Percentiles rank a stretch among this genome's conserved stretches.
Evolutionary conservation across 2,113 vertebrate species (phyloP).

Genomic region (Lycaon pictus): DNA sequence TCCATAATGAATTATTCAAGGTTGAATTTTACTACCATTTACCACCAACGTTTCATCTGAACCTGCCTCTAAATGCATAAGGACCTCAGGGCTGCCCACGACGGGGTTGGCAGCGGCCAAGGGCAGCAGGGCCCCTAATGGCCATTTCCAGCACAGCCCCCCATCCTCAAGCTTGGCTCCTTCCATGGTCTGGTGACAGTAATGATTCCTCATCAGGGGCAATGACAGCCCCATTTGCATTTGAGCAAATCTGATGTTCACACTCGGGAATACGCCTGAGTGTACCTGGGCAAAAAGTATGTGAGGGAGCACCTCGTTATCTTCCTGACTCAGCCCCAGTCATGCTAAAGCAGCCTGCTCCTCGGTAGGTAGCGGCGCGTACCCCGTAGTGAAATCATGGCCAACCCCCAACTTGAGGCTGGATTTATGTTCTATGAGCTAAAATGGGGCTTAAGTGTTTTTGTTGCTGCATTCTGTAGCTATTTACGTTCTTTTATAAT

Average conservation of each 20-base stretch:
- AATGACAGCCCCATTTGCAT: slow-evolving; percentile 72
- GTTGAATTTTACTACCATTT: not conserved
- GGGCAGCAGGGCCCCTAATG: not conserved
- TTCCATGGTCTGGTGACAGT: not conserved
- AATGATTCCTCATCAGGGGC: slow-evolving; percentile 80
- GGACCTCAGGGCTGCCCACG: not conserved
- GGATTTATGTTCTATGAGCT: slow-evolving; percentile 44
- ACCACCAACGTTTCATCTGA: not conserved
- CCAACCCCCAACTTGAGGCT: not conserved
- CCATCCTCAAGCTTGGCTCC: not conserved
- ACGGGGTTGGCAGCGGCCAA: not conserved
- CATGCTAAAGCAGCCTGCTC: not conserved
- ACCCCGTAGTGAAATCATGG: not conserved
- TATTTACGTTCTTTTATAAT: slow-evolving; percentile 53
- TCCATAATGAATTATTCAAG: slow-evolving; percentile 51
- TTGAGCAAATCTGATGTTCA: slow-evolving; percentile 66
- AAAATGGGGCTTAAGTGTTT: slow-evolving; percentile 40
- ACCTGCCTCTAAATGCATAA: not conserved
- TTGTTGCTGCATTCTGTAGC: slow-evolving; percentile 26
- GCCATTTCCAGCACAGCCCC: not conserved
- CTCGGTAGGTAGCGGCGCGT: not conserved
- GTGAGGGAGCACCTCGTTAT: not conserved
- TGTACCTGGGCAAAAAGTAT: slow-evolving; percentile 31
- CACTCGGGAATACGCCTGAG: slow-evolving; percentile 70
- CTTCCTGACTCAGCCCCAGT: not conserved